Base-by-base conservation (phyloP, 1,140 invertebrate species). In the Drosophila fuyamai region DNA sequence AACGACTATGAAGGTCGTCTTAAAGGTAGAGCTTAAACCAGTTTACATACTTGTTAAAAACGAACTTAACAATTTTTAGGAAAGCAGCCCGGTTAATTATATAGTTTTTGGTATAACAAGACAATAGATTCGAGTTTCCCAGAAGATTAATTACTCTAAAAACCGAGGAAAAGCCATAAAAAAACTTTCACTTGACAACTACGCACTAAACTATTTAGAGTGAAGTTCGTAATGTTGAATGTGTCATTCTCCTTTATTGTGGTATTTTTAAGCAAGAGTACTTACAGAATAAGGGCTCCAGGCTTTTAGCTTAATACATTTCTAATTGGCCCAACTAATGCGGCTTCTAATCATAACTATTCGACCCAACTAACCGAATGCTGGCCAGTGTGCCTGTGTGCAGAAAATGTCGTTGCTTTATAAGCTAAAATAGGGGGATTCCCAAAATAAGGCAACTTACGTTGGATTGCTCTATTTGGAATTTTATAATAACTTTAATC, bases 1-100 rank as follows among this genome's bases (percentile, higher is more conserved):
- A 35, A 32, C 10, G 36, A 35, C 29, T 40, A 10, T 65, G 44
- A 68, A 68, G 60, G 65, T 68, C 60, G 65, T 12, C 6, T 7
- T 9, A 8, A 56, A 29, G 4, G 4, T 27, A 27, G 18, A 13
- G 29, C 13, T 40, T 32, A 55, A 29, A 35, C 9, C 60, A 62
- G 55, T 29, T 59, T 62, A 23, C 1, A 32, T 7, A 32, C 29
- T 32, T 1, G 6, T 32, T 32, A 32, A 32, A 6, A 32, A 6
- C 1, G 8, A 32, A 7, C 29, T 32, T 32, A 7, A 8, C 3
- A 32, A 7, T 6, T 5, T 29, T 29, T 29, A 29, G 5, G 5
- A 7, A 29, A 29, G 6, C 8, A 32, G 29, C 29, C 6, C 8
- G 2, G 29, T 32, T 8, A 1, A 7, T 32, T 7, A 8, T 32